phyloP scores from a whole-genome alignment of 2,888 invertebrate genomes.

The Patella depressa region DNA sequence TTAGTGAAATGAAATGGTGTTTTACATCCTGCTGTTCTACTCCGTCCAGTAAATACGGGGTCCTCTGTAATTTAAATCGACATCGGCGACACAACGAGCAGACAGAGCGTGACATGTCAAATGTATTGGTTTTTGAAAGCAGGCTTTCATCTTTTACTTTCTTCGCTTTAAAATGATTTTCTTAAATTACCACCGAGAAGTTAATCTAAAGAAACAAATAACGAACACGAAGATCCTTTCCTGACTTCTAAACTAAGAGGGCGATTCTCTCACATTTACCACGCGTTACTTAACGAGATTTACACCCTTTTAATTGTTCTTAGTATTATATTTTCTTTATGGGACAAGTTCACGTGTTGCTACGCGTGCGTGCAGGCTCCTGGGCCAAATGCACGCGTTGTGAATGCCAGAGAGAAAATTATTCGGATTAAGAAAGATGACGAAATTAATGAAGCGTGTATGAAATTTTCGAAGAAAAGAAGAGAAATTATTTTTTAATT shows the following conservation, averaged over 20 bases:
- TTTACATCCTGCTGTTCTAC: no score
- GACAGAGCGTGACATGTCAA: no score
- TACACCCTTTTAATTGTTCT: conserved; percentile 11
- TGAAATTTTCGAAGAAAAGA: neutral
- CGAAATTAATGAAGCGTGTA: conserved; percentile 8
- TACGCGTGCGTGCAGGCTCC: neutral
- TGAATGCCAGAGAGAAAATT: neutral
- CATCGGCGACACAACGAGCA: no score
- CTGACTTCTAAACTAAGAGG: neutral
- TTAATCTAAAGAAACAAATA: neutral
- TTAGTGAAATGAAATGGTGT: no score
- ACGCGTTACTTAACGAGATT: conserved; percentile 7
- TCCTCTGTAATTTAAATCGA: no score
- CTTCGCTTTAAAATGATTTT: neutral
- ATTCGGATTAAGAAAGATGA: conserved; percentile 6
- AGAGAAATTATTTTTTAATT: conserved; percentile 2
- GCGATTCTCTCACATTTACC: neutral
- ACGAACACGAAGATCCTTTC: neutral
- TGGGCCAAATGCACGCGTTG: neutral
- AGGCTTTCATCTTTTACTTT: neutral
- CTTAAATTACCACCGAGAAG: neutral
- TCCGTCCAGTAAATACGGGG: no score
- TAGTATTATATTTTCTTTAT: neutral
- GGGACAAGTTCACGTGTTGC: neutral
- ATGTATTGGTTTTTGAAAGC: neutral